phyloP scores from a whole-genome alignment of 2,888 invertebrate genomes.

The Adela reaumurella region DNA sequence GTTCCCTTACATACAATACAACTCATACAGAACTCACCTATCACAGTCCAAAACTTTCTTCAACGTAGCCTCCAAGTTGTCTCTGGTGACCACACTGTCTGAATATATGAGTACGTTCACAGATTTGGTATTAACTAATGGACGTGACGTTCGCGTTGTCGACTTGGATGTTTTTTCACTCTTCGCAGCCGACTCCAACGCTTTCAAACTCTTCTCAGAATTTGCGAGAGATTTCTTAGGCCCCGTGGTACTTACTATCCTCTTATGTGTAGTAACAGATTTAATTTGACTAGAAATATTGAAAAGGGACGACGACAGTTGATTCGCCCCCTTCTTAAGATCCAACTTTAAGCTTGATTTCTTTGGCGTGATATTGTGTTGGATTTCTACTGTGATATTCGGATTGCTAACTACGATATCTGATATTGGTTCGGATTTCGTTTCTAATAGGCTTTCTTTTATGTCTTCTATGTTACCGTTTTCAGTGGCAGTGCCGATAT shows the following conservation, averaged over 20 bases:
- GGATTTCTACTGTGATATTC: constrained; percentile 49
- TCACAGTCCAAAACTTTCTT: constrained; percentile 66
- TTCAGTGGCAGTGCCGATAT: constrained; percentile 18
- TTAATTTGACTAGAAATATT: constrained; percentile 52
- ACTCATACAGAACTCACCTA: constrained; percentile 53
- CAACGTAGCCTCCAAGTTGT: constrained; percentile 69
- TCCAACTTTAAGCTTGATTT: constrained; percentile 46
- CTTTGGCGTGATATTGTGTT: constrained; percentile 47
- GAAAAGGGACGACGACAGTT: constrained; percentile 37
- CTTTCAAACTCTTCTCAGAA: constrained; percentile 23
- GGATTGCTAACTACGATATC: constrained; percentile 28
- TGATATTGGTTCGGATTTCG: constrained; percentile 11
- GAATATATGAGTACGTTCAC: constrained; percentile 80
- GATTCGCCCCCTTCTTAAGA: constrained; percentile 43
- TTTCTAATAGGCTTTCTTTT: constrained; percentile 14
- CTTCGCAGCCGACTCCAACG: constrained; percentile 27
- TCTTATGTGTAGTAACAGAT: constrained; percentile 46
- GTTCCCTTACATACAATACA: too few relatives aligned
- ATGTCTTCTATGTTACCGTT: constrained; percentile 15
- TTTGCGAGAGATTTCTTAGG: constrained; percentile 36
- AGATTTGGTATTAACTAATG: constrained; percentile 62
- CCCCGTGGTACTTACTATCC: constrained; percentile 42
- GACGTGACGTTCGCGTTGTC: constrained; percentile 39
- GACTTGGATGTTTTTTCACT: constrained; percentile 32
- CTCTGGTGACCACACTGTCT: constrained; percentile 70